These are phyloP conservation scores for Aphidius gifuensis DNA, from an alignment of 1,140 invertebrate genomes.

Conservation along the genomic window DNA sequence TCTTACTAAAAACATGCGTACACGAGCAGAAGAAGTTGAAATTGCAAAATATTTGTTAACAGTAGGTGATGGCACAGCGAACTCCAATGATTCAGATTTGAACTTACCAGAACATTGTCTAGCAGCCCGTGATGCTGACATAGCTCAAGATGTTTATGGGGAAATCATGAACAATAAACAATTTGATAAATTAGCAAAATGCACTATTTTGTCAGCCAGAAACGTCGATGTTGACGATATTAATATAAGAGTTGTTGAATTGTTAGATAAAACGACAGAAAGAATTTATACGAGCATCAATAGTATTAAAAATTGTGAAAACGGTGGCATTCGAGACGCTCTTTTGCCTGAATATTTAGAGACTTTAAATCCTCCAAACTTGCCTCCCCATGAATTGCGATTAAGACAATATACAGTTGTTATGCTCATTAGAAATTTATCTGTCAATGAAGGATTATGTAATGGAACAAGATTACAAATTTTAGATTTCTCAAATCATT, in stretches of 20 bases:
- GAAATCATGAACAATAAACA: constrained; percentile 13
- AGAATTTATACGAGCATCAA: background rate
- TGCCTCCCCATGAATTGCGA: constrained; percentile 18
- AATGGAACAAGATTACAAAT: constrained; percentile 28
- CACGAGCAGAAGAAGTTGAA: constrained; percentile 19
- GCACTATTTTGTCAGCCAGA: constrained; percentile 9
- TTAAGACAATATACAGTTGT: constrained; percentile 15
- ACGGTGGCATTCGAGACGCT: background rate
- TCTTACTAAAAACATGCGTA: constrained; percentile 18
- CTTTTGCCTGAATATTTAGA: constrained; percentile 22
- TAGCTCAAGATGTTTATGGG: constrained; percentile 16
- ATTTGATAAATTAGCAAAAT: constrained; percentile 10
- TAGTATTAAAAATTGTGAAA: too few relatives aligned
- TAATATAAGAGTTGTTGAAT: background rate
- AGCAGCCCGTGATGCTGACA: background rate
- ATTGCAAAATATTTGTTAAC: constrained; percentile 25
- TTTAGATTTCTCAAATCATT: constrained; percentile 25
- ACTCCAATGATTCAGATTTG: constrained; percentile 13
- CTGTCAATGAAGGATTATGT: constrained; percentile 19
- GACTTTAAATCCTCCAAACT: constrained; percentile 6
- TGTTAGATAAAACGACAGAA: constrained; percentile 13
- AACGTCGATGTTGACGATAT: constrained; percentile 12
- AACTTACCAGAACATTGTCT: constrained; percentile 17
- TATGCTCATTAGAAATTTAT: constrained; percentile 17
- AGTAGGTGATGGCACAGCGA: constrained; percentile 22